These are phyloP conservation scores for Syngnathus acus DNA, from an alignment of 2,797 vertebrate species.

Conservation along the genomic window DNA sequence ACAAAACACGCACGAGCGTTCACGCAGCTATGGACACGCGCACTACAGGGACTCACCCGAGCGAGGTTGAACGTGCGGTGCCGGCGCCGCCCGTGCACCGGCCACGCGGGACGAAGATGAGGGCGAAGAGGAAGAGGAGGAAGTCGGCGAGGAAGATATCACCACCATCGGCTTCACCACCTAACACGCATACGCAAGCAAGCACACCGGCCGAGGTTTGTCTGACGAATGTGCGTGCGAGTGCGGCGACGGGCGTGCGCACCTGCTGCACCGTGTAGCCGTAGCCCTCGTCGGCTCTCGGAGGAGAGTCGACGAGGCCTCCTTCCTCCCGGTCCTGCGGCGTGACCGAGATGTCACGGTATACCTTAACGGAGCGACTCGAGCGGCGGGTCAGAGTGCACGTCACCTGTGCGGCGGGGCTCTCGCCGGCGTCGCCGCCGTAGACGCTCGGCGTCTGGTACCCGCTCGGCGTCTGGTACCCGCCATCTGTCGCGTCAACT, in stretches of 20 bases:
- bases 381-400: not conserved
- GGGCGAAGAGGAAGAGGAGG: conserved; percentile 67
- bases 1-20: not conserved
- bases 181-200: conserved; percentile 43
- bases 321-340: conserved; percentile 70
- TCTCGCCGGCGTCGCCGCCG: conserved; percentile 69
- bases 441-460: conserved; percentile 69
- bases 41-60: conserved; percentile 33
- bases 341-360: conserved; percentile 4
- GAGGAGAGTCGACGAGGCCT: conserved; percentile 60
- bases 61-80: conserved; percentile 62
- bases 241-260: not conserved
- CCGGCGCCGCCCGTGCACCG: conserved; percentile 59
- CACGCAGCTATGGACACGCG: not conserved
- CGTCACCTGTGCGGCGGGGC: conserved; percentile 76
- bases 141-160: conserved; percentile 50
- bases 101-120: conserved; percentile 66
- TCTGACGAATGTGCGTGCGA: too few relatives aligned
- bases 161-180: conserved; percentile 75
- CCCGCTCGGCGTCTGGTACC: conserved; percentile 71
- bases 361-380: not conserved
- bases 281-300: conserved; percentile 65
- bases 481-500: conserved; percentile 66
- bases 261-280: conserved; percentile 11
- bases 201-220: too few relatives aligned